These are phyloP conservation scores for Trachelus iudaicus DNA, from an alignment of 2,888 invertebrate genomes.

Conservation along the genomic window DNA sequence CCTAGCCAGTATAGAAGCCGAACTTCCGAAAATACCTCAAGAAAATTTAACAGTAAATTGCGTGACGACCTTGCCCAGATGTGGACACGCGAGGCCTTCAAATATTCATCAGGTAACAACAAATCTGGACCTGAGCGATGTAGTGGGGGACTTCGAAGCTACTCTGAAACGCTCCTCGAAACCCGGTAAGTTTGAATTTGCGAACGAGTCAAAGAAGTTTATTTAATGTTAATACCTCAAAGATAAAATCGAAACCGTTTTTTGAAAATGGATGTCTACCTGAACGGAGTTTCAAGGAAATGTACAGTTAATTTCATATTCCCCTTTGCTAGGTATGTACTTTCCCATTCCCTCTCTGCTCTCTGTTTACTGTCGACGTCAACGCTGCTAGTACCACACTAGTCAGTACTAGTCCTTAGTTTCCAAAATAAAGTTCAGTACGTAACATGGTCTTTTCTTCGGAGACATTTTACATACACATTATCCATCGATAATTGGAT, in stretches of 20 bases:
- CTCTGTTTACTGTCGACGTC: not conserved
- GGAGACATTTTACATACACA: not conserved
- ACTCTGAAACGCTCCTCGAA: constrained; percentile 69
- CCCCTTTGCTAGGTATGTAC: not conserved
- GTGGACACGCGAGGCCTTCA: constrained; percentile 31
- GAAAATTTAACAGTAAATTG: constrained; percentile 36
- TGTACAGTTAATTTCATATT: not conserved
- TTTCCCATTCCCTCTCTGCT: not conserved
- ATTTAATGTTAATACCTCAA: not conserved
- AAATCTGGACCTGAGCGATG: constrained; percentile 63
- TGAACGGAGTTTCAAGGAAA: not conserved
- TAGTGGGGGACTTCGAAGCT: constrained; percentile 78
- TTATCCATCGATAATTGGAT: not conserved
- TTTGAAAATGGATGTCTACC: not conserved
- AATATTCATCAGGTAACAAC: not conserved
- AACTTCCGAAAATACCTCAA: constrained; percentile 46
- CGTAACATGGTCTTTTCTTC: not conserved
- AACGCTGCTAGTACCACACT: not conserved
- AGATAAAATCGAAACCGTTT: not conserved
- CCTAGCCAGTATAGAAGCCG: constrained; percentile 41
- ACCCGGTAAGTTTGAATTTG: constrained; percentile 23
- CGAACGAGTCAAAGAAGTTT: not conserved
- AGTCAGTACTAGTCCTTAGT: not conserved
- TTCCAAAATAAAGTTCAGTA: not conserved
- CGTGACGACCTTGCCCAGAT: constrained; percentile 38